Evolutionary conservation across 2,113 vertebrate genomes (phyloP), one percentile per base, ranked within the genome.

Genomic region (Noturus placidus): DNA sequence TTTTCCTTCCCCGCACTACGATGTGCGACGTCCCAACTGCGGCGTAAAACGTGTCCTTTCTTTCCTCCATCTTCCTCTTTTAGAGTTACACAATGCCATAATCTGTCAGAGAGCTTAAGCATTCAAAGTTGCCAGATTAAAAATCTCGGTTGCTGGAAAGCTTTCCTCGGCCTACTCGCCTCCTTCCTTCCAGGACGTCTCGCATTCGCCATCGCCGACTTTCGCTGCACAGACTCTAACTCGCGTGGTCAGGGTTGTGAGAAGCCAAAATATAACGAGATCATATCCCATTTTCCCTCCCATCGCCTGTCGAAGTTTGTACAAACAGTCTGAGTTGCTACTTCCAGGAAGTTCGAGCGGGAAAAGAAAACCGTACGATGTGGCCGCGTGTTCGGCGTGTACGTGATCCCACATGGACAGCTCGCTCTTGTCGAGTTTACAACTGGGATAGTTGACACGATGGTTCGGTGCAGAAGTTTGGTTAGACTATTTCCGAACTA

Each of bases 241-340:
- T 94, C 92, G 92, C 92, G 91, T 93, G 93, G 94, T 93, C 91
- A 93, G 93, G 94, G 92, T 95, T 92, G 92, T 90, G 92, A 87
- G 82, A 91, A 92, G 93, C 93, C 94, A 95, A 92, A 91, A 94
- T 95, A 95, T 94, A 95, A 95, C 94, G 92, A 93, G 93, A 95
- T 95, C 93, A 93, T 92, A 93, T 94, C 94, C 92, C 91, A 87
- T 92, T 93, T 91, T 94, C 52, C 90, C 91, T 90, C 85, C 82
- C 69, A 52, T 54, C 5, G 93, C 93, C 91, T 94, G 93, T 94
- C 92, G 94, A 93, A 95, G 92, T 95, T 93, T 91, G 88, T 89
- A 92, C 90, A 92, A 91, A 92, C 91, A 90, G 87, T 85, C 90
- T 89, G 79, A 89, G 89, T 94, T 93, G 91, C 92, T 93, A 89